Conservation (phyloP, 2,888 invertebrate species). For the Drymonia ruficornis region DNA sequence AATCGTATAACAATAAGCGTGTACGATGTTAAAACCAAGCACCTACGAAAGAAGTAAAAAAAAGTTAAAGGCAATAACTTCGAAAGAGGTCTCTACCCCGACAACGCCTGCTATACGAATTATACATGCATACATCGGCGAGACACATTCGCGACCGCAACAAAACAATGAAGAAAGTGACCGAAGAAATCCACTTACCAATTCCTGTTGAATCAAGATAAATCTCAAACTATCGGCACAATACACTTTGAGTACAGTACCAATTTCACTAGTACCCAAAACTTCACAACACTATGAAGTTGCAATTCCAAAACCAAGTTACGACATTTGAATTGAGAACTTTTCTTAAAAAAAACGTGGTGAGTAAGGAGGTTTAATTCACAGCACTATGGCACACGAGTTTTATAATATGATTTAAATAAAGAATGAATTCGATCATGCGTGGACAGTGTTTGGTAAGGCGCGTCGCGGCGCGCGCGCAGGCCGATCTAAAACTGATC, state of each 20-base stretch:
- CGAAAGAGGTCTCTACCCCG: not conserved
- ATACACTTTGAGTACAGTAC: slow-evolving; percentile 51
- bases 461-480: slow-evolving; percentile 56
- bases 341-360: not conserved
- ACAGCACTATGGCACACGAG: slow-evolving; percentile 31
- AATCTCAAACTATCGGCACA: slow-evolving; percentile 65
- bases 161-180: slow-evolving; percentile 53
- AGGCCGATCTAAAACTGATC: slow-evolving; percentile 75
- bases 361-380: slow-evolving; percentile 8
- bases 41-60: not conserved
- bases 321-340: slow-evolving; percentile 16
- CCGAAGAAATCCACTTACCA: slow-evolving; percentile 56
- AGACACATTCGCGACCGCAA: slow-evolving; percentile 32
- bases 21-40: not conserved
- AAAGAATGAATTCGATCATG: slow-evolving; percentile 54
- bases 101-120: slow-evolving; percentile 1
- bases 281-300: slow-evolving; percentile 41
- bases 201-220: slow-evolving; percentile 69
- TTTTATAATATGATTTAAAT: slow-evolving; percentile 46
- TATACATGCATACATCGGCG: slow-evolving; percentile 8
- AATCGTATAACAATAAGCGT: too few species aligned
- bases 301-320: slow-evolving; percentile 36
- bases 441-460: slow-evolving; percentile 38
- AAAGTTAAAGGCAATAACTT: not conserved
- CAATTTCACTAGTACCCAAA: slow-evolving; percentile 58